Percentiles rank a stretch among this genome's conserved stretches.
phyloP scores from a whole-genome alignment of 2,888 invertebrate genomes.

The Spicauda simplicius region DNA sequence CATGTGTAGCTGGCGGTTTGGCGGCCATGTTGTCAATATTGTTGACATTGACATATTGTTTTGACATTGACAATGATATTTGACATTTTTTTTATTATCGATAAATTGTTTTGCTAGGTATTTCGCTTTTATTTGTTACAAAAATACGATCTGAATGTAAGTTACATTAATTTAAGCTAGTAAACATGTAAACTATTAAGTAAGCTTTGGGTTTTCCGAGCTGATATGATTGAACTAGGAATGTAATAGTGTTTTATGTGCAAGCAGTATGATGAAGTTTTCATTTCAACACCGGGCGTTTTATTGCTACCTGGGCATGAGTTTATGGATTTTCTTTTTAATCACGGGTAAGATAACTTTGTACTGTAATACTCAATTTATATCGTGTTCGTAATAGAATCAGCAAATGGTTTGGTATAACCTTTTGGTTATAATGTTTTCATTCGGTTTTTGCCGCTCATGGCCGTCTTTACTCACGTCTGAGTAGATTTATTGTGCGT shows the following conservation, averaged over 20 bases:
- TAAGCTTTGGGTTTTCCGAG: background rate
- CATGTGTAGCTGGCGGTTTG: too few species aligned
- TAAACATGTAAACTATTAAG: background rate
- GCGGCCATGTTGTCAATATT: too few species aligned
- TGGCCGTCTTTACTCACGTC: too few species aligned
- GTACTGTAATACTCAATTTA: too few species aligned
- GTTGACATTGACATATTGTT: too few species aligned
- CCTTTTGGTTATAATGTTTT: too few species aligned
- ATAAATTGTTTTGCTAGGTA: background rate
- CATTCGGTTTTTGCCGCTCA: too few species aligned
- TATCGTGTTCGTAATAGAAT: too few species aligned
- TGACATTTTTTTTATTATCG: background rate
- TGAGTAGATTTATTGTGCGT: too few species aligned
- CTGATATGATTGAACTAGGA: background rate
- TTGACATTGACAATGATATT: too few species aligned
- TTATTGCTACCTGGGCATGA: conserved; percentile 92
- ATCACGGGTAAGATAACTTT: conserved; percentile 86
- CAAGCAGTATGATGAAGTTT: conserved; percentile 74
- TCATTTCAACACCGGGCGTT: conserved; percentile 90
- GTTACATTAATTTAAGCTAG: background rate
- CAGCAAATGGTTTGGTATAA: too few species aligned
- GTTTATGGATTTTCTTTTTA: conserved; percentile 92
- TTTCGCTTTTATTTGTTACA: background rate
- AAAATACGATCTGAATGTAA: background rate
- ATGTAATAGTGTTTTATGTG: background rate